phyloP scores from a whole-genome alignment of 2,797 vertebrate genomes.

The Halcyon chelicuti region DNA sequence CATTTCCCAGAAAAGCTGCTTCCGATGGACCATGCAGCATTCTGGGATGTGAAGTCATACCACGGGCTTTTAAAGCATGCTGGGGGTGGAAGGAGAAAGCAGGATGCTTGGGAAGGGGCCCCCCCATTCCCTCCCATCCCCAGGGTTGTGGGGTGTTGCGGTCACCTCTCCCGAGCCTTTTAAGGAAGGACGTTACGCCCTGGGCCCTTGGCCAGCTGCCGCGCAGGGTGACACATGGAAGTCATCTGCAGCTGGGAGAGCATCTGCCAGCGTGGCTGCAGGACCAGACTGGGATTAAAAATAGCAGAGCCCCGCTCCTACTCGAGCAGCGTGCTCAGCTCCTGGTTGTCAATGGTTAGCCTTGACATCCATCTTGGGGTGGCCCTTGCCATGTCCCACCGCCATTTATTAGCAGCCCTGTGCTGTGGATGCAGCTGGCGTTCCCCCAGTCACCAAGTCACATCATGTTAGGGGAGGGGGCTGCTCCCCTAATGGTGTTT shows the following conservation, averaged over 20 bases:
- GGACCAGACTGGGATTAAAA: conserved; percentile 49
- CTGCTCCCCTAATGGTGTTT: background rate
- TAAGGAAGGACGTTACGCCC: conserved; percentile 28
- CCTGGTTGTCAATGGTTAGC: background rate
- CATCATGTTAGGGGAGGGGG: background rate
- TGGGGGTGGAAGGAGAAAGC: background rate
- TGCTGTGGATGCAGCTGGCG: fast-evolving
- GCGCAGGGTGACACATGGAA: conserved; percentile 39
- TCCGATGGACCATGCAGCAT: fast-evolving
- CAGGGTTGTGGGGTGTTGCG: fast-evolving
- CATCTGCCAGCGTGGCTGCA: conserved; percentile 65
- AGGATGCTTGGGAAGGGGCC: background rate
- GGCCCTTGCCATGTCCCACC: background rate
- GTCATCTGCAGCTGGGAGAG: background rate
- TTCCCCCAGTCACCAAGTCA: fast-evolving
- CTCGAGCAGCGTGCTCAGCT: fast-evolving
- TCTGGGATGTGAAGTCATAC: fast-evolving
- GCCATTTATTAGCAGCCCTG: background rate
- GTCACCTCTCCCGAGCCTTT: conserved; percentile 52
- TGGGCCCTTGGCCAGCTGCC: background rate
- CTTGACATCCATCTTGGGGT: background rate
- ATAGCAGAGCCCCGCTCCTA: background rate
- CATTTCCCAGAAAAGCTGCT: background rate
- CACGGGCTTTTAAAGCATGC: fast-evolving
- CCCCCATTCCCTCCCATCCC: background rate